These are phyloP conservation scores for Australoheros facetus DNA, from an alignment of 2,797 vertebrate genomes.

Conservation along the genomic window DNA sequence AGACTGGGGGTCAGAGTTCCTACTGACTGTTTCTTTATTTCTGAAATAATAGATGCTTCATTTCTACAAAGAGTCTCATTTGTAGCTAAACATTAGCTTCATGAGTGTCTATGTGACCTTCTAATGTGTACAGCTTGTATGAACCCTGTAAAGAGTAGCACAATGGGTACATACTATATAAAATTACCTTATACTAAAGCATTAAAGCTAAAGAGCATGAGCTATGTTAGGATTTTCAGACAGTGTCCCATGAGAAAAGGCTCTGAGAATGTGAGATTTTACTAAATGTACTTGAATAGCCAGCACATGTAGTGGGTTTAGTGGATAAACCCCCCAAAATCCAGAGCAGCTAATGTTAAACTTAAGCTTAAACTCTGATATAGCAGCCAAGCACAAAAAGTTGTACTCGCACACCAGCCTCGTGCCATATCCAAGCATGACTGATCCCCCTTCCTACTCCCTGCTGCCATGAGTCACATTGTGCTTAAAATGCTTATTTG, in stretches of 20 bases:
- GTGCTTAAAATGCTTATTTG: background rate
- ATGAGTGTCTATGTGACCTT: background rate
- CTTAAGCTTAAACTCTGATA: background rate
- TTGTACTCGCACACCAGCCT: too few relatives aligned
- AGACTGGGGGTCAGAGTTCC: background rate
- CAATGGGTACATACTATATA: background rate
- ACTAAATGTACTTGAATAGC: background rate
- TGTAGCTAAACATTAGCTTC: background rate
- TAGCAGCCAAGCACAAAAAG: background rate
- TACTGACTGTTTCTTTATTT: background rate
- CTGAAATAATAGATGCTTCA: background rate
- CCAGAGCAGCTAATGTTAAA: background rate
- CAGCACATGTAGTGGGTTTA: background rate
- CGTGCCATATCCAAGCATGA: fast-evolving
- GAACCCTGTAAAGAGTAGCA: fast-evolving
- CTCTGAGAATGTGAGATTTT: background rate
- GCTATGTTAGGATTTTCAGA: background rate
- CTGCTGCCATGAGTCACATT: background rate
- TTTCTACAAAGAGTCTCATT: background rate
- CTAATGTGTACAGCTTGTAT: background rate
- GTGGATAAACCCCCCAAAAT: background rate
- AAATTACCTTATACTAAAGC: background rate
- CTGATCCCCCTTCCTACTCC: background rate
- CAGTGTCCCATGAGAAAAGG: background rate
- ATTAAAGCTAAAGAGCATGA: background rate